A percentile compares a stretch with the other conserved stretches of the same genome.
These are phyloP conservation scores for Nibea coibor DNA, from an alignment of 2,113 vertebrate genomes.

Conservation along the genomic window DNA sequence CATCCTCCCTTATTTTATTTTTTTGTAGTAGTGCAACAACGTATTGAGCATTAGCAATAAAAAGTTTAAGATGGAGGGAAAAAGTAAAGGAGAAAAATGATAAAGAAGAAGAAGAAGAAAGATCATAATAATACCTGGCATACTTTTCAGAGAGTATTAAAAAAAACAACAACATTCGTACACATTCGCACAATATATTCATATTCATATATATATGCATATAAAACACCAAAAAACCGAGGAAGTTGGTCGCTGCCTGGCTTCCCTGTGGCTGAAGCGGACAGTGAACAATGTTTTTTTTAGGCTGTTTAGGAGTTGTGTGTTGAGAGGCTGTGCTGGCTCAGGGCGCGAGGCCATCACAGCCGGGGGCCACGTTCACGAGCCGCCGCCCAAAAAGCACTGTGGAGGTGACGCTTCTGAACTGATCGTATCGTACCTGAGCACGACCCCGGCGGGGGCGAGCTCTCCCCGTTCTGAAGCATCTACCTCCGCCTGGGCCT, in stretches of 20 bases:
- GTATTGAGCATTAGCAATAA: constrained; percentile 68
- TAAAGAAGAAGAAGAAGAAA: constrained; percentile 56
- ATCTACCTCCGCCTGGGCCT: constrained; percentile 56
- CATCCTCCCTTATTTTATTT: constrained; percentile 28
- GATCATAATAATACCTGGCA: constrained; percentile 77
- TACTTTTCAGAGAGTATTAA: constrained; percentile 79
- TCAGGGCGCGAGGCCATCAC: constrained; percentile 81
- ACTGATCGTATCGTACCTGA: constrained; percentile 54
- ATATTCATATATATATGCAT: constrained; percentile 84
- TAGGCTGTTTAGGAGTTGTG: constrained; percentile 81
- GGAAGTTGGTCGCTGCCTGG: constrained; percentile 76
- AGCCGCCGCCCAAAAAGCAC: constrained; percentile 56
- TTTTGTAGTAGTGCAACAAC: constrained; percentile 78
- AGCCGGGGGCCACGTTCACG: constrained; percentile 66
- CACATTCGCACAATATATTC: constrained; percentile 86
- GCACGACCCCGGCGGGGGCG: constrained; percentile 51
- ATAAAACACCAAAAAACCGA: constrained; percentile 84
- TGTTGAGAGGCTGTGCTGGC: constrained; percentile 84
- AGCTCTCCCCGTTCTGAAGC: constrained; percentile 64
- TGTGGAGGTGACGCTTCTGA: constrained; percentile 66
- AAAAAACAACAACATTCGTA: constrained; percentile 83
- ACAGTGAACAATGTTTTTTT: constrained; percentile 72
- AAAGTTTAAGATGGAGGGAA: constrained; percentile 69
- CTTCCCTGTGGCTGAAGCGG: constrained; percentile 81
- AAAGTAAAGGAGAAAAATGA: constrained; percentile 60